Conservation (phyloP, 2,113 vertebrate species). For the Chaetodon trifascialis region DNA sequence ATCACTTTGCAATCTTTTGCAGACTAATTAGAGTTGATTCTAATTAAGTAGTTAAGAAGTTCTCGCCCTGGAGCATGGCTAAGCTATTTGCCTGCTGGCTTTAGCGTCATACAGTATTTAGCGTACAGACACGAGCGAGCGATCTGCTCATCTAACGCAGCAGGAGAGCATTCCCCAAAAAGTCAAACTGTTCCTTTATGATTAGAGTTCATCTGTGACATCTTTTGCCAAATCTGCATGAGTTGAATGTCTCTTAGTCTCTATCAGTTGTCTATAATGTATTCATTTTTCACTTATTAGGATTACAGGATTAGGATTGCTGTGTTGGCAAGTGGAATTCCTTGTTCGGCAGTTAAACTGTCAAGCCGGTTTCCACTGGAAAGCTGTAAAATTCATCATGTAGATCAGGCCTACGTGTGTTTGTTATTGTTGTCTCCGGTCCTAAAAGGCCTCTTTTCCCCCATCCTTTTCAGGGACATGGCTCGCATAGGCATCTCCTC, state of each 20-base stretch:
- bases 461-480: conserved; percentile 88
- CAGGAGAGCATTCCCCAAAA: background rate
- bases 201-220: background rate
- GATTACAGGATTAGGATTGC: conserved; percentile 40
- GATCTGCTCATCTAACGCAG: background rate
- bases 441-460: conserved; percentile 49
- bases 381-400: conserved; percentile 63
- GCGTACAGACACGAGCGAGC: no score
- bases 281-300: conserved; percentile 20
- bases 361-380: conserved; percentile 35
- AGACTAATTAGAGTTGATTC: no score
- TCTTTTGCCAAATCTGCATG: background rate
- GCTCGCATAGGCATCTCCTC: conserved; percentile 93
- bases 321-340: conserved; percentile 32
- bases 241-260: conserved; percentile 23
- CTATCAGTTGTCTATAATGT: conserved; percentile 14
- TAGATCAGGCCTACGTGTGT: conserved; percentile 28
- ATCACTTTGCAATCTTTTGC: no score
- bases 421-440: conserved; percentile 56
- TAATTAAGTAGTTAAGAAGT: no score
- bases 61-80: background rate
- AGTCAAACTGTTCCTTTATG: background rate
- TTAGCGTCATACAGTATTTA: background rate
- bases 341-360: conserved; percentile 53
- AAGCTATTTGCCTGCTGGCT: background rate